These are phyloP conservation scores for Microcebus tavaratra DNA, from an alignment of 2,113 vertebrate species.

Conservation along the genomic window DNA sequence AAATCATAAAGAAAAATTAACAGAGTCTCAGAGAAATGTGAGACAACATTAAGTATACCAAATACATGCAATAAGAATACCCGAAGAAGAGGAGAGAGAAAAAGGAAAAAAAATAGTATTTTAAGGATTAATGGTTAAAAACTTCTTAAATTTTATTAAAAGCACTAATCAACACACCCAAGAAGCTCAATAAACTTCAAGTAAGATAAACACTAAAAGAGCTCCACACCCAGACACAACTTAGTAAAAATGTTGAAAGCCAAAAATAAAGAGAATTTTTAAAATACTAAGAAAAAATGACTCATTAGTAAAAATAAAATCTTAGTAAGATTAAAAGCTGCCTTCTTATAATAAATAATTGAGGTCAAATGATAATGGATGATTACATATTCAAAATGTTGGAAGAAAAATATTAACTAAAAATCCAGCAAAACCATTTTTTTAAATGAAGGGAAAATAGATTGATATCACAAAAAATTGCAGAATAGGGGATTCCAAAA, in stretches of 20 bases:
- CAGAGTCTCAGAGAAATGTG: too few relatives aligned
- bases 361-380: not conserved
- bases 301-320: not conserved
- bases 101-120: too few relatives aligned
- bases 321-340: not conserved
- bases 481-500: not conserved
- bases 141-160: too few relatives aligned
- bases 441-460: not conserved
- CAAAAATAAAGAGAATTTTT: not conserved
- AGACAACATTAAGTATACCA: too few relatives aligned
- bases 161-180: too few relatives aligned
- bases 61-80: too few relatives aligned
- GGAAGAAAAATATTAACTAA: not conserved
- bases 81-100: too few relatives aligned
- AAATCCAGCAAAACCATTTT: not conserved
- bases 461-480: not conserved
- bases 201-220: not conserved
- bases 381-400: not conserved
- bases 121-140: too few relatives aligned
- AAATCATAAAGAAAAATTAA: too few relatives aligned
- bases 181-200: not conserved
- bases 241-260: not conserved
- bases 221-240: not conserved
- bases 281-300: not conserved
- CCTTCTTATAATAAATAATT: not conserved